These are phyloP conservation scores for Agrypnus murinus DNA, from an alignment of 2,888 invertebrate genomes.

Conservation along the genomic window DNA sequence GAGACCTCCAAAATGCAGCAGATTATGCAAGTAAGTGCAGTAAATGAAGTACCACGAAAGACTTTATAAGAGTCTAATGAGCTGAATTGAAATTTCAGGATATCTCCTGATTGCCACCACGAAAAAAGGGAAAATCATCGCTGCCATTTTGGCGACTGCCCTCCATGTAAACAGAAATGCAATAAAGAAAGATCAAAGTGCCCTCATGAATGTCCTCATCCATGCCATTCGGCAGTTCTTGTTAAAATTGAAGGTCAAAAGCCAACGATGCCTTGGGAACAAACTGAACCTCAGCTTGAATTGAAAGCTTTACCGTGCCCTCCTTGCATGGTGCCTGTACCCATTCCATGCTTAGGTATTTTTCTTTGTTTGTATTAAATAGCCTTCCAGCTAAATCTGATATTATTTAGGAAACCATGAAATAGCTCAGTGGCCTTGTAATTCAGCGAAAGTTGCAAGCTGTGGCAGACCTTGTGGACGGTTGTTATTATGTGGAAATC, in stretches of 20 bases:
- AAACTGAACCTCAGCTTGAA: slow-evolving; percentile 69
- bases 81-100: slow-evolving; percentile 67
- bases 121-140: slow-evolving; percentile 80
- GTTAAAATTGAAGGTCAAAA: slow-evolving; percentile 76
- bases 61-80: too few relatives aligned
- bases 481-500: slow-evolving; percentile 84
- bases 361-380: not conserved
- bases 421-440: slow-evolving; percentile 79
- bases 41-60: not conserved
- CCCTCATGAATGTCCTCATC: slow-evolving; percentile 79
- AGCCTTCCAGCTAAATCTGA: not conserved
- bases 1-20: slow-evolving; percentile 86
- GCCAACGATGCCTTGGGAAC: slow-evolving; percentile 81
- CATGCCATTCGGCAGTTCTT: slow-evolving; percentile 86
- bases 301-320: slow-evolving; percentile 79
- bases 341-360: slow-evolving; percentile 78
- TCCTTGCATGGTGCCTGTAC: slow-evolving; percentile 81
- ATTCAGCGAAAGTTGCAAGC: slow-evolving; percentile 80
- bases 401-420: slow-evolving; percentile 78
- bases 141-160: slow-evolving; percentile 90
- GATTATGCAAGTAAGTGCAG: slow-evolving; percentile 78
- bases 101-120: slow-evolving; percentile 91
- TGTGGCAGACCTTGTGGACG: slow-evolving; percentile 88
- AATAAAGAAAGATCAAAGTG: slow-evolving; percentile 75
- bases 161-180: slow-evolving; percentile 87